Evolutionary conservation across 2,797 vertebrate genomes (phyloP).

Genomic region (Euthynnus affinis): DNA sequence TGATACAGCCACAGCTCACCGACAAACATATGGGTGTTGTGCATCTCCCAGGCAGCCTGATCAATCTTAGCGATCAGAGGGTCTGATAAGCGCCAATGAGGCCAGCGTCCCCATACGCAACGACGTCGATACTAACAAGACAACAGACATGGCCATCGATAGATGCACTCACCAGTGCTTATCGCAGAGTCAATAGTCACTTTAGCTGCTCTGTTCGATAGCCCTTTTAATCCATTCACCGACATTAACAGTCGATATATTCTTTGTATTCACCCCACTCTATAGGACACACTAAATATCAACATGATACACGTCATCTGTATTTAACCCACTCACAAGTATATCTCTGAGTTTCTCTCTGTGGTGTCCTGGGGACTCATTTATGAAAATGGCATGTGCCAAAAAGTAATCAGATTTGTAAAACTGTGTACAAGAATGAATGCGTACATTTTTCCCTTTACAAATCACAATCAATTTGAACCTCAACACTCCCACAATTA

Average conservation of each 20-base stretch:
- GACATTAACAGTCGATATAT: conserved; percentile 49
- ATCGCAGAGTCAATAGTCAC: conserved; percentile 75
- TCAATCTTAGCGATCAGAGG: conserved; percentile 71
- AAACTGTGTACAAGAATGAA: no score
- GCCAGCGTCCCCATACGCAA: conserved; percentile 51
- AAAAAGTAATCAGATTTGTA: no score
- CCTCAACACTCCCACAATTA: no score
- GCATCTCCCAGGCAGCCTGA: conserved; percentile 50
- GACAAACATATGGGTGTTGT: conserved; percentile 27
- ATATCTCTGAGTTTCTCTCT: conserved; percentile 42
- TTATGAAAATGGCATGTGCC: no score
- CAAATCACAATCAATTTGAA: no score
- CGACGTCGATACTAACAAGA: conserved; percentile 75
- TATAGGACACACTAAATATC: conserved; percentile 35
- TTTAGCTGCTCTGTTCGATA: conserved; percentile 49
- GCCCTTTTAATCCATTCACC: conserved; percentile 70
- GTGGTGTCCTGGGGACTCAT: conserved; percentile 12
- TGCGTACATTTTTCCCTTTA: no score
- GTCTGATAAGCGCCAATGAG: conserved; percentile 67
- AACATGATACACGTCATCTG: conserved; percentile 20
- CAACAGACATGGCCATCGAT: conserved; percentile 72
- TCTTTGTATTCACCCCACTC: conserved; percentile 21
- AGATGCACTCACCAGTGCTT: conserved; percentile 72
- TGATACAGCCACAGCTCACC: conserved; percentile 8
- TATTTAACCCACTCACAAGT: conserved; percentile 6